phyloP scores from a whole-genome alignment of 2,113 vertebrate genomes.

The Bombycilla garrulus region DNA sequence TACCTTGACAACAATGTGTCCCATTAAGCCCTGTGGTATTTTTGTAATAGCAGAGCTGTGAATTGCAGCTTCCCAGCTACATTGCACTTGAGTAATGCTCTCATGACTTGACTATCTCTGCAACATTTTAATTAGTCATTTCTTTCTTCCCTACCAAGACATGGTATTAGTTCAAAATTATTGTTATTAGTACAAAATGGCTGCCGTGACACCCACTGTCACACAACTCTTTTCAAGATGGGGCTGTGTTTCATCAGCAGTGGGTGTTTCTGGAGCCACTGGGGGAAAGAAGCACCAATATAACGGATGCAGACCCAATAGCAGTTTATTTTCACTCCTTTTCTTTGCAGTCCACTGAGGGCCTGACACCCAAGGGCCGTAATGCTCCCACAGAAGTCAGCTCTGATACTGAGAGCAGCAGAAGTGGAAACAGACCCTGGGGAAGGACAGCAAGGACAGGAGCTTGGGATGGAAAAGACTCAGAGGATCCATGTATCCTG shows the following conservation, averaged over 20 bases:
- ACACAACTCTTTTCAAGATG: neutral
- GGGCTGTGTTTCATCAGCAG: neutral
- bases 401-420: neutral
- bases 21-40: constrained; percentile 34
- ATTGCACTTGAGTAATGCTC: constrained; percentile 62
- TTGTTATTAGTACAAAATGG: constrained; percentile 19
- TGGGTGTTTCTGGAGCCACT: neutral
- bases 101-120: constrained; percentile 55
- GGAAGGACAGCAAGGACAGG: neutral
- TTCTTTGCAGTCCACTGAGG: neutral
- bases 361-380: neutral
- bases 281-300: neutral
- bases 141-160: neutral
- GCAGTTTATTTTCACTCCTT: neutral
- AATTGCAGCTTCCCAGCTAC: constrained; percentile 40
- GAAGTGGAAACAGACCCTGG: neutral
- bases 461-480: neutral
- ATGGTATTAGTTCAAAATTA: neutral
- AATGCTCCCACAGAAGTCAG: neutral
- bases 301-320: neutral
- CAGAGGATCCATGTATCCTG: neutral
- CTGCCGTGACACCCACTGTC: neutral
- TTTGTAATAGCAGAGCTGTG: constrained; percentile 39
- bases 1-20: neutral
- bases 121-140: constrained; percentile 60